These are phyloP conservation scores for Mya arenaria DNA, from an alignment of 1,140 invertebrate genomes.

Conservation along the genomic window DNA sequence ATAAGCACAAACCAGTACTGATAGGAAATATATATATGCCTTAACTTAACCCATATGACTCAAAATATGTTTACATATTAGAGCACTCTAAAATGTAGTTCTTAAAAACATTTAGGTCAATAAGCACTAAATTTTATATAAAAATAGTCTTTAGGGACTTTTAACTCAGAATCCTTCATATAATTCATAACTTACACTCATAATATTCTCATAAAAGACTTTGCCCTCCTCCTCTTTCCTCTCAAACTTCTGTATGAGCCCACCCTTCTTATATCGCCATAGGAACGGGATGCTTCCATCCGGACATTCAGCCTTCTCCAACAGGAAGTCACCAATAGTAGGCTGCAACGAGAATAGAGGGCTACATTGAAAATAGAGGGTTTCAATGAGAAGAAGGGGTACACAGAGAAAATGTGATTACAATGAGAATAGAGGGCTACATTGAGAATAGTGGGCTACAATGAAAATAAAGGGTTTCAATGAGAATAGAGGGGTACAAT, in stretches of 20 bases:
- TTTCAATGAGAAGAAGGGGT: background rate
- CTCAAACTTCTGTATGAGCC: conserved; percentile 46
- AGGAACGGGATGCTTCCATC: conserved; percentile 36
- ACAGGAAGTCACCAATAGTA: conserved; percentile 25
- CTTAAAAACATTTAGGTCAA: too few relatives aligned
- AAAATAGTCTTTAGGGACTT: too few relatives aligned
- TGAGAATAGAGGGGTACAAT: background rate
- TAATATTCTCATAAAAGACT: conserved; percentile 18
- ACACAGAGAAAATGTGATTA: background rate
- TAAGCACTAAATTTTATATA: too few relatives aligned
- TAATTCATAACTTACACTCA: conserved; percentile 6
- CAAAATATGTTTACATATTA: too few relatives aligned
- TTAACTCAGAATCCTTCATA: too few relatives aligned
- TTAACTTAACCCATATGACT: too few relatives aligned
- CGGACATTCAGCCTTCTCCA: conserved; percentile 36
- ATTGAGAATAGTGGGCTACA: background rate
- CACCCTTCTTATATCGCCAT: conserved; percentile 37
- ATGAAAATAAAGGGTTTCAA: background rate
- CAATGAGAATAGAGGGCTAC: background rate
- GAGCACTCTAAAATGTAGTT: too few relatives aligned
- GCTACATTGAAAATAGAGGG: background rate
- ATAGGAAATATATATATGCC: too few relatives aligned
- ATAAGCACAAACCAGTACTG: too few relatives aligned
- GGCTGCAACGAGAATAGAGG: conserved; percentile 10
- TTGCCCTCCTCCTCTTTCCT: conserved; percentile 33